Conservation (phyloP, 2,113 vertebrate species). For the Colistium nudipinnis region DNA sequence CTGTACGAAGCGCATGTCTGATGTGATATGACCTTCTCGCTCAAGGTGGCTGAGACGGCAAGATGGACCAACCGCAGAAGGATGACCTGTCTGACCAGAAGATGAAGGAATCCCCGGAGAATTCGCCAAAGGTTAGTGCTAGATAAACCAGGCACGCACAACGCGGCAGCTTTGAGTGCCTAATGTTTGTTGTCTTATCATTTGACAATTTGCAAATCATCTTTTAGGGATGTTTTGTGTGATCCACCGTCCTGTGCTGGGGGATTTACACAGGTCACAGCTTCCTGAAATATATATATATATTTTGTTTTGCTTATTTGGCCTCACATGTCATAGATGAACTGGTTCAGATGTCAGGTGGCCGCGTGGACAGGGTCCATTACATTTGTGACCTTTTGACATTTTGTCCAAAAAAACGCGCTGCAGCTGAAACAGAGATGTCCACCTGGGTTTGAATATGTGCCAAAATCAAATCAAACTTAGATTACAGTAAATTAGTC, state of each 20-base stretch:
- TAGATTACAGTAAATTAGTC: not conserved
- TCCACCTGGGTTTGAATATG: not conserved
- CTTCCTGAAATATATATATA: not conserved
- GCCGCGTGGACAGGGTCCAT: not conserved
- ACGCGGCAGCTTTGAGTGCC: no score
- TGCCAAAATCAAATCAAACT: not conserved
- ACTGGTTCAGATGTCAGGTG: not conserved
- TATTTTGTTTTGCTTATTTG: not conserved
- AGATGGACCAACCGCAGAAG: constrained; percentile 32
- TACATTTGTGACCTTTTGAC: constrained; percentile 4
- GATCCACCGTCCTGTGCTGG: not conserved
- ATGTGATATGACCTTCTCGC: constrained; percentile 21
- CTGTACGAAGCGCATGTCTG: not conserved
- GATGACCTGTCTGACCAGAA: not conserved
- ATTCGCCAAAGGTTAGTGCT: constrained; percentile 59
- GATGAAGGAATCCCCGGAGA: constrained; percentile 1
- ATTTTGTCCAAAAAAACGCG: no score
- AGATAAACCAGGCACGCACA: not conserved
- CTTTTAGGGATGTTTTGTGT: not conserved
- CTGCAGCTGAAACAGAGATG: not conserved
- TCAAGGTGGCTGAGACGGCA: constrained; percentile 39
- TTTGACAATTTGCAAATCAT: not conserved
- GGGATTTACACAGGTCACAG: not conserved
- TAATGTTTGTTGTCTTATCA: not conserved
- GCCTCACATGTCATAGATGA: not conserved